Percentiles rank a stretch among this genome's conserved stretches.
phyloP scores from a whole-genome alignment of 2,113 vertebrate species.

The Microcebus murinus region DNA sequence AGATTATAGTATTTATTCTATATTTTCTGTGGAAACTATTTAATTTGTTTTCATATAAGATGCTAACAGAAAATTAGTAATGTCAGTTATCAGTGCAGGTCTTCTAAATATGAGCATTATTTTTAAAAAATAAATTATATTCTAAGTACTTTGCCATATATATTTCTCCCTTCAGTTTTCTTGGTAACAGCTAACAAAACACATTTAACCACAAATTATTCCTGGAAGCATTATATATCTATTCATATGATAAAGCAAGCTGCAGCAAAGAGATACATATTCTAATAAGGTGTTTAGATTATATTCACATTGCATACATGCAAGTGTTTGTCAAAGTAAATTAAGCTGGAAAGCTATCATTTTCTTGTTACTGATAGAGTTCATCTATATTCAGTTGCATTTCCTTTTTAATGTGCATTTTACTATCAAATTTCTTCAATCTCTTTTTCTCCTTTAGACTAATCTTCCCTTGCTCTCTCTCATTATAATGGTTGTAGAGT shows the following conservation, averaged over 20 bases:
- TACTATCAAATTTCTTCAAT: slow-evolving; percentile 62
- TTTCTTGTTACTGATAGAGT: slow-evolving; percentile 72
- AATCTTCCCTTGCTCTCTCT: not conserved
- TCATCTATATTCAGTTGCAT: slow-evolving; percentile 57
- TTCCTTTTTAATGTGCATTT: slow-evolving; percentile 73
- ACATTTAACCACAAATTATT: slow-evolving; percentile 68
- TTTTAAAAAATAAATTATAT: slow-evolving; percentile 56
- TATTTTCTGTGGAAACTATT: slow-evolving; percentile 20
- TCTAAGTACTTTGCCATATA: slow-evolving; percentile 42
- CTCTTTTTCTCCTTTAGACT: not conserved
- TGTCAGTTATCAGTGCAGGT: slow-evolving; percentile 36
- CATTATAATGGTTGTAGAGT: slow-evolving; percentile 19
- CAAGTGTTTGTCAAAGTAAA: slow-evolving; percentile 70
- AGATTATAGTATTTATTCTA: not conserved
- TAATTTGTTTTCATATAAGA: not conserved
- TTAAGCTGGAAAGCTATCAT: slow-evolving; percentile 40
- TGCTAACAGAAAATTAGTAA: slow-evolving; percentile 29
- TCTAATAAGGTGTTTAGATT: slow-evolving; percentile 77
- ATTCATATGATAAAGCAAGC: slow-evolving; percentile 71
- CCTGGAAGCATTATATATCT: slow-evolving; percentile 66
- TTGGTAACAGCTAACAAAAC: slow-evolving; percentile 64
- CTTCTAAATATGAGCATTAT: not conserved
- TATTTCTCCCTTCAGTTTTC: slow-evolving; percentile 36
- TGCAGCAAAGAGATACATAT: slow-evolving; percentile 74
- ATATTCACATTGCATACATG: slow-evolving; percentile 50